A percentile compares a stretch with the other conserved stretches of the same genome.
These are phyloP conservation scores for Drosophila pseudoobscura DNA, from an alignment of 1,140 invertebrate genomes.

Conservation along the genomic window DNA sequence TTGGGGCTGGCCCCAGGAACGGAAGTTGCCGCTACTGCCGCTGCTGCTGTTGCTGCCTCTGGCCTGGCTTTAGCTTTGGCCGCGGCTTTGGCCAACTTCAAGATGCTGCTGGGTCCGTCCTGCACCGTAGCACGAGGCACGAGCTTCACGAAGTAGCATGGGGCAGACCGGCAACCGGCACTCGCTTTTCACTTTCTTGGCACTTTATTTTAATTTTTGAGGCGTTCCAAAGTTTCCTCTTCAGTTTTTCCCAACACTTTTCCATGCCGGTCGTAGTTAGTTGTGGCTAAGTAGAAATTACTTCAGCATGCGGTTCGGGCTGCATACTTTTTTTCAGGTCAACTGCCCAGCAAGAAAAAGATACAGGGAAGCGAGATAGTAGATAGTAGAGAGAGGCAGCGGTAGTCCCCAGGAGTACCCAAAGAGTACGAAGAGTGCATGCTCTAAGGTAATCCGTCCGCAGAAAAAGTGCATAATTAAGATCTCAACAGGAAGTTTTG, in stretches of 20 bases:
- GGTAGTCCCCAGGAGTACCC: too few species aligned
- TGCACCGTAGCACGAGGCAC: conserved; percentile 23
- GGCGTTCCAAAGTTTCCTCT: conserved; percentile 58
- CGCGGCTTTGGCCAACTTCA: conserved; percentile 49
- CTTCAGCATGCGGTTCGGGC: conserved; percentile 57
- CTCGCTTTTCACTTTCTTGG: conserved; percentile 77
- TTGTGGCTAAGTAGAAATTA: conserved; percentile 73
- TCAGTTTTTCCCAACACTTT: conserved; percentile 37
- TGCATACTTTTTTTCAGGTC: conserved; percentile 47
- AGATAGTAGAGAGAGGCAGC: too few species aligned
- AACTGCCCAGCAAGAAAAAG: background rate
- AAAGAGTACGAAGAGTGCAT: too few species aligned
- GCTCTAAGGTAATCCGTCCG: too few species aligned
- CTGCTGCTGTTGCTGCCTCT: conserved; percentile 3
- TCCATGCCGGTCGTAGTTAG: conserved; percentile 46
- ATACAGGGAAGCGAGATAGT: too few species aligned
- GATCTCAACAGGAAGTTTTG: too few species aligned
- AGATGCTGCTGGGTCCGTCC: conserved; percentile 30
- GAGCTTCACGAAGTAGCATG: background rate
- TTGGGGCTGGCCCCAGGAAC: conserved; percentile 55
- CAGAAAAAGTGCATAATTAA: too few species aligned
- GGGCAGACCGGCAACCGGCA: conserved; percentile 1
- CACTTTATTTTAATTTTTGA: conserved; percentile 78
- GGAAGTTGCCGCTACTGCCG: conserved; percentile 41
- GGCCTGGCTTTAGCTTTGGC: conserved; percentile 34